These are phyloP conservation scores for Semaprochilodus insignis DNA, from an alignment of 2,797 vertebrate species.

Conservation along the genomic window DNA sequence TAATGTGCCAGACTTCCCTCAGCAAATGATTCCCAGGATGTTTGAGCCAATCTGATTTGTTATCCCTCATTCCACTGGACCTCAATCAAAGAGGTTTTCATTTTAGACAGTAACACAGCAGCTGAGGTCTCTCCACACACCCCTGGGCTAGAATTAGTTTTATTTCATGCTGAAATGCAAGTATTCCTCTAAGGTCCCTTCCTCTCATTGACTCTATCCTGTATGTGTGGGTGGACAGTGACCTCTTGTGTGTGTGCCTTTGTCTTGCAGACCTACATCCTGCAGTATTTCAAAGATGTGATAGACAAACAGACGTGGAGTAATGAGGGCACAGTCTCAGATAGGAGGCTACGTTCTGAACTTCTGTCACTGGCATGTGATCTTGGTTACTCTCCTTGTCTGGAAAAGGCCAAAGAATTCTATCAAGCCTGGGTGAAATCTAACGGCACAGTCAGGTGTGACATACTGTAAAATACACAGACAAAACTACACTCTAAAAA, in stretches of 20 bases:
- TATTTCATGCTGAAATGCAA: constrained; percentile 16
- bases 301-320: constrained; percentile 82
- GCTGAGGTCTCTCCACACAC: background rate
- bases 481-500: background rate
- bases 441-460: constrained; percentile 73
- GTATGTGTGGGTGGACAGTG: constrained; percentile 26
- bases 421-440: constrained; percentile 78
- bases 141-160: background rate
- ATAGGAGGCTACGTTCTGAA: constrained; percentile 73
- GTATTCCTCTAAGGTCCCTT: background rate
- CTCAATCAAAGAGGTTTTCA: constrained; percentile 29
- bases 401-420: constrained; percentile 68
- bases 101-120: constrained; percentile 16
- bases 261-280: constrained; percentile 74
- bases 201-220: background rate
- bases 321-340: constrained; percentile 73
- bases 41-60: constrained; percentile 44
- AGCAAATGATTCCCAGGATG: constrained; percentile 19
- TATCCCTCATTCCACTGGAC: constrained; percentile 1
- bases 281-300: constrained; percentile 76
- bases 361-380: constrained; percentile 80
- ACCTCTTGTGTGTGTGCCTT: constrained; percentile 29
- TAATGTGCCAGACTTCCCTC: constrained; percentile 26
- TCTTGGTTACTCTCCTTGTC: constrained; percentile 72
- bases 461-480: background rate